These are phyloP conservation scores for Limonius californicus DNA, from an alignment of 1,140 invertebrate genomes.

Conservation along the genomic window DNA sequence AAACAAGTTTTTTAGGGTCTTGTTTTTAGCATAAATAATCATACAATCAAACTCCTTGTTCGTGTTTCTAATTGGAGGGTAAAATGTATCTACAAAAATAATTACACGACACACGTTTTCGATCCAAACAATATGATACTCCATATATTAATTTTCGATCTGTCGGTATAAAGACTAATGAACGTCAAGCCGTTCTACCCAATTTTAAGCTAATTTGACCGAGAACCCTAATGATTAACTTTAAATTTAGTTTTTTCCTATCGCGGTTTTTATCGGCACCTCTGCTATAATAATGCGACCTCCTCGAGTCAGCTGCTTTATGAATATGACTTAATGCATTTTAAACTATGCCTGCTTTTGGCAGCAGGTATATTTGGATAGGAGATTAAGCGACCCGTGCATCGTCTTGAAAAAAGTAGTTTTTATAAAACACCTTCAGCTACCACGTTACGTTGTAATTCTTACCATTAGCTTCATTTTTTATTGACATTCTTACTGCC, in stretches of 20 bases:
- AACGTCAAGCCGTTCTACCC: background rate
- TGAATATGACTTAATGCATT: constrained; percentile 22
- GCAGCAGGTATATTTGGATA: constrained; percentile 20
- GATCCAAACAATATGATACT: too few species aligned
- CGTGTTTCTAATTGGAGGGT: too few species aligned
- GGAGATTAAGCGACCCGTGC: background rate
- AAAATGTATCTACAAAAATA: too few species aligned
- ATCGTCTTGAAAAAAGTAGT: constrained; percentile 11
- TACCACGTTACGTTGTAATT: constrained; percentile 25
- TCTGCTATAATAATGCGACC: constrained; percentile 1
- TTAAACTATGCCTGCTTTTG: constrained; percentile 19
- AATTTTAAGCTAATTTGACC: constrained; percentile 8
- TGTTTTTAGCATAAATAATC: too few species aligned
- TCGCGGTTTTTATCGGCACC: constrained; percentile 6
- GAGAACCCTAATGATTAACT: constrained; percentile 8
- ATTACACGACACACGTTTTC: too few species aligned
- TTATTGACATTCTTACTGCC: background rate
- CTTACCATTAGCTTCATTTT: constrained; percentile 3
- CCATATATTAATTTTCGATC: constrained; percentile 4
- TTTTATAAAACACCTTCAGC: constrained; percentile 13
- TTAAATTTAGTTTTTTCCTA: constrained; percentile 9
- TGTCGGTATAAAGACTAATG: constrained; percentile 12
- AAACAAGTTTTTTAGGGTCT: too few species aligned
- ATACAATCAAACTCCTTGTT: too few species aligned
- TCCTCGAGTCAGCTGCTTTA: constrained; percentile 20